A percentile compares a stretch with the other conserved stretches of the same genome.
These are phyloP conservation scores for Pristionchus arcanus DNA, from an alignment of 2,888 invertebrate genomes.

Conservation along the genomic window DNA sequence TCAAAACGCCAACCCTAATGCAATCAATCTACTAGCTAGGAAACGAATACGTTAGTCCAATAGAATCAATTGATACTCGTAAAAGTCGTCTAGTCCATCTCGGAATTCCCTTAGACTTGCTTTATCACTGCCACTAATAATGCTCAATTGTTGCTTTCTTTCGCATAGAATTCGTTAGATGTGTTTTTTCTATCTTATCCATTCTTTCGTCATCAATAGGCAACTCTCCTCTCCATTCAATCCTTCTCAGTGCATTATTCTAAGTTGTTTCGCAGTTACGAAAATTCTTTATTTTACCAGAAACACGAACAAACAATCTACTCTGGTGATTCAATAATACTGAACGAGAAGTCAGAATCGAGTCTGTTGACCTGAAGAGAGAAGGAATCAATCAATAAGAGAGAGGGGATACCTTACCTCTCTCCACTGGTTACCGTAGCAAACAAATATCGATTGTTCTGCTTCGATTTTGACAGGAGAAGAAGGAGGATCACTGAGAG, in stretches of 20 bases:
- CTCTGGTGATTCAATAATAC: slow-evolving; percentile 41
- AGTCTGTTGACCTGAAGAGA: slow-evolving; percentile 3
- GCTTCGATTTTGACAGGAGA: slow-evolving; percentile 40
- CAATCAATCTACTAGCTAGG: neutral
- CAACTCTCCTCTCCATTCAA: neutral
- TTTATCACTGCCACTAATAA: slow-evolving; percentile 17
- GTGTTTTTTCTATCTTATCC: neutral
- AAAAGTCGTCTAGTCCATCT: slow-evolving; percentile 30
- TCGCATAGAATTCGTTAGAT: neutral
- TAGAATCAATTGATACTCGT: slow-evolving; percentile 2
- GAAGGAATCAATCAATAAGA: neutral
- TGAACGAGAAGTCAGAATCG: slow-evolving; percentile 51
- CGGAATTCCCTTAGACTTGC: neutral
- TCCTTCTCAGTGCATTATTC: slow-evolving; percentile 31
- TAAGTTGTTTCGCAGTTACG: slow-evolving; percentile 22
- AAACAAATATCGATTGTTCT: slow-evolving; percentile 34
- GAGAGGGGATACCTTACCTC: slow-evolving; percentile 40
- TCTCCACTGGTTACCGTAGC: slow-evolving; percentile 48
- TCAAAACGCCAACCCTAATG: no score
- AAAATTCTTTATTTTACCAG: slow-evolving; percentile 49
- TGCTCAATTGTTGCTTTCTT: slow-evolving; percentile 9
- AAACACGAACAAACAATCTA: slow-evolving; percentile 24
- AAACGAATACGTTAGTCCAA: neutral
- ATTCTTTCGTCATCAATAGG: slow-evolving; percentile 9
- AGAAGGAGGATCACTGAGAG: slow-evolving; percentile 20